Evolutionary conservation across 2,888 invertebrate species (phyloP), one percentile per base, ranked within the genome.

Genomic region (Strigamia crassipes): DNA sequence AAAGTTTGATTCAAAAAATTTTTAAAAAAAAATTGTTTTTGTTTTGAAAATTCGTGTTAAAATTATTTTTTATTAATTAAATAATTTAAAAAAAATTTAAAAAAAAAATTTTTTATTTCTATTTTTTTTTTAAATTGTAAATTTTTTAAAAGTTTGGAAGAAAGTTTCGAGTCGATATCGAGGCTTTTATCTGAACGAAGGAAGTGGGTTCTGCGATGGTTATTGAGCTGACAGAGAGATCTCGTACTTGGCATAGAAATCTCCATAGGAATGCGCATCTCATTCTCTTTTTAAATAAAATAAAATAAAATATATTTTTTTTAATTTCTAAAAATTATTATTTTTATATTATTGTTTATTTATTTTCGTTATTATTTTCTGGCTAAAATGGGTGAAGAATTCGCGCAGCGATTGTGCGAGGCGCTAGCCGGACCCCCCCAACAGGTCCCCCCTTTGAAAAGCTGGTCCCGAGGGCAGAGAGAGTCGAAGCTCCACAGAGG

Each of bases 391-490:
- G n/a, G n/a, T 61, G 8, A 0, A 73, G 31, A 73, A 73, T 73
- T 73, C 31, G 31, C 4, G 61, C 61, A 61, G 61, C 12, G 3
- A 31, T 73, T 73, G 31, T 27, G 31, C 4, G 9, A 27, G 73
- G 73, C 73, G 73, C 73, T 73, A 31, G 73, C 31, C 73, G 73
- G 27, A 73, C 73, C 73, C 73, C 66, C 73, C 27, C 8, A 73
- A 73, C 73, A 73, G 73, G 73, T 73, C 73, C 73, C 73, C 73
- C 73, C 73, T 73, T 73, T 73, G 73, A 73, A 73, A 73, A 73
- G 31, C 73, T 73, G 31, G 27, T 27, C 73, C 73, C 73, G 73
- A 73, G 73, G 73, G 73, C 73, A 73, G 73, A 73, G 27, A 73
- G 61, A 66, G 61, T 66, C 61, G 31, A 73, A 73, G 73, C 73